Conservation (phyloP, 2,888 invertebrate genomes). For the Drosophila ezoana region DNA sequence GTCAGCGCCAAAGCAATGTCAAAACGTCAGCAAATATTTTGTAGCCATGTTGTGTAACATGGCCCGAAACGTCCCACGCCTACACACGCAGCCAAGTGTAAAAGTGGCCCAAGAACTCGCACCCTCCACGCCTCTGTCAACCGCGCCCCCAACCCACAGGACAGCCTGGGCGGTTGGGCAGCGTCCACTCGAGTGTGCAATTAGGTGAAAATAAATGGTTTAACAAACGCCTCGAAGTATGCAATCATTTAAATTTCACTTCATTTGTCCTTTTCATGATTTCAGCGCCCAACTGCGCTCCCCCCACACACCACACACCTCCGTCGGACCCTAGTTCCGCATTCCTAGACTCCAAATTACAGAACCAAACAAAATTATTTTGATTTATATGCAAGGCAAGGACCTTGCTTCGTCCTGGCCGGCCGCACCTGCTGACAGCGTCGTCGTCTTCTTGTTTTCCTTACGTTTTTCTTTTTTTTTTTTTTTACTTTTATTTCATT, state of each 20-base stretch:
- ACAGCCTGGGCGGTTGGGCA: not conserved
- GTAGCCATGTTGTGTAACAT: slow-evolving; percentile 55
- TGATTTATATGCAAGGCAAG: slow-evolving; percentile 76
- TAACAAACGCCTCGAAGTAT: slow-evolving; percentile 78
- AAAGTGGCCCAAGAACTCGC: slow-evolving; percentile 45
- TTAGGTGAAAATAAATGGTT: slow-evolving; percentile 82
- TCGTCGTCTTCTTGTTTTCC: slow-evolving; percentile 8
- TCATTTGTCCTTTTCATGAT: slow-evolving; percentile 80
- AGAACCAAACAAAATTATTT: slow-evolving; percentile 79
- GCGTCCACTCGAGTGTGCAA: slow-evolving; percentile 79
- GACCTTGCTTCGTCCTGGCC: slow-evolving; percentile 7
- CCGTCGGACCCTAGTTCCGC: slow-evolving; percentile 8
- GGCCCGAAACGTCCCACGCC: not conserved
- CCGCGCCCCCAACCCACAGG: not conserved
- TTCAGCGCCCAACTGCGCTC: slow-evolving; percentile 19
- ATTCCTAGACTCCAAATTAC: slow-evolving; percentile 69
- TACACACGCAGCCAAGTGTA: slow-evolving; percentile 47
- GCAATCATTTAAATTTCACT: slow-evolving; percentile 81
- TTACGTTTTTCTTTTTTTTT: slow-evolving; percentile 3
- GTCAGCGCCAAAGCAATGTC: slow-evolving; percentile 10
- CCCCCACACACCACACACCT: not conserved
- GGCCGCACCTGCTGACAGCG: slow-evolving; percentile 54
- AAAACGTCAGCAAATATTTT: slow-evolving; percentile 72
- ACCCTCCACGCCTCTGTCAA: not conserved
- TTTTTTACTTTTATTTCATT: slow-evolving; percentile 6